phyloP scores from a whole-genome alignment of 2,113 vertebrate genomes.

The Diadophis punctatus region DNA sequence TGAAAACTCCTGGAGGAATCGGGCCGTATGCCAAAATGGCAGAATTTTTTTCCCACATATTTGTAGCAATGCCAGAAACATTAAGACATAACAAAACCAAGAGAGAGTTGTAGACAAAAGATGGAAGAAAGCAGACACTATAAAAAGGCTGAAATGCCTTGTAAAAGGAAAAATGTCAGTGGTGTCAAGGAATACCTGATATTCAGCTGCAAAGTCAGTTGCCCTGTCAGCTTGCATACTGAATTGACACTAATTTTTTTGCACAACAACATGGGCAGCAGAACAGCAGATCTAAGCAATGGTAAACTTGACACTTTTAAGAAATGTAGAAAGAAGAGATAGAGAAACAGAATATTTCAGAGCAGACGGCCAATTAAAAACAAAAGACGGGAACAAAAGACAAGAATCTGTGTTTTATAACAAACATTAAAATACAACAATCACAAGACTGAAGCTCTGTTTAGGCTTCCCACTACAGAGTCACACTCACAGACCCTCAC shows the following conservation, averaged over 20 bases:
- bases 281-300: background rate
- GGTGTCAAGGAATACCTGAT: background rate
- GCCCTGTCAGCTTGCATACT: rapidly evolving
- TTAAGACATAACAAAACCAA: background rate
- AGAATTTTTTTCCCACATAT: background rate
- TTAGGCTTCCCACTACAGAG: background rate
- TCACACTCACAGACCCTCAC: background rate
- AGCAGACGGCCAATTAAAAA: background rate
- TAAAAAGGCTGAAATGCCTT: background rate
- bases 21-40: background rate
- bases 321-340: background rate
- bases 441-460: background rate
- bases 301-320: background rate
- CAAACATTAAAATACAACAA: background rate
- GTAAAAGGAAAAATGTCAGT: background rate
- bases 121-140: background rate
- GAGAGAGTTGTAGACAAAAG: background rate
- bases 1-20: background rate
- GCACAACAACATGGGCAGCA: background rate
- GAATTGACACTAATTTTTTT: background rate
- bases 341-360: background rate
- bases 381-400: background rate
- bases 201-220: background rate
- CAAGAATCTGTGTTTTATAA: background rate
- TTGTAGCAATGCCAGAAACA: slow-evolving; percentile 13